Evolutionary conservation across 1,140 invertebrate genomes (phyloP).

Genomic region (Lutraria rhynchaena): DNA sequence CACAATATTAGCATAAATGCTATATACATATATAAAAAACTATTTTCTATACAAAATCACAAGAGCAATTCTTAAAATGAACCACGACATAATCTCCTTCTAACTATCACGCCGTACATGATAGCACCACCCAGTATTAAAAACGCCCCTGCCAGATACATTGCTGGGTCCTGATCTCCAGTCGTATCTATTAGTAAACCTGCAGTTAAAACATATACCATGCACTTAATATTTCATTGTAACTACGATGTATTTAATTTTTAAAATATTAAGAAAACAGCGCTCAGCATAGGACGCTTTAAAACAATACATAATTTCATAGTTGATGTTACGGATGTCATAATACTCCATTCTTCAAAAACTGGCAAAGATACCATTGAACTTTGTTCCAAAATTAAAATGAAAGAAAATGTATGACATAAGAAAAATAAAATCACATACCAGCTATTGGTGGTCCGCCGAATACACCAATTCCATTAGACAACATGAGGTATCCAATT

Average conservation of each 20-base stretch:
- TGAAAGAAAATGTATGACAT: no score
- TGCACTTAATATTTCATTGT: not conserved
- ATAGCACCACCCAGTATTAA: conserved; percentile 18
- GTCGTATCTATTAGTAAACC: conserved; percentile 42
- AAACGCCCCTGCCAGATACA: conserved; percentile 38
- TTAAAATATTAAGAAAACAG: not conserved
- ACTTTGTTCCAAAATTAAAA: not conserved
- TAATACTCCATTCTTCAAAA: not conserved
- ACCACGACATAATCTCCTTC: conserved; percentile 19
- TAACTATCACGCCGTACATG: conserved; percentile 36
- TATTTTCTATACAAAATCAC: no score
- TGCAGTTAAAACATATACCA: conserved; percentile 11
- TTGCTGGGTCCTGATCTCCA: conserved; percentile 16
- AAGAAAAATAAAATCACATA: conserved; percentile 53
- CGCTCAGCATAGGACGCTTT: not conserved
- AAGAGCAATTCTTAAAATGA: no score
- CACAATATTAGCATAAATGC: no score
- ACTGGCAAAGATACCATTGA: not conserved
- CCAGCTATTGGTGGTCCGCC: conserved; percentile 75
- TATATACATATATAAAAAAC: no score
- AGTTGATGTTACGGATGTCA: not conserved
- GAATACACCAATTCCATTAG: conserved; percentile 76
- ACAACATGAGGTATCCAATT: conserved; percentile 76
- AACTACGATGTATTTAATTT: not conserved
- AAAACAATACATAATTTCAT: not conserved